A percentile compares a stretch with the other conserved stretches of the same genome.
These are phyloP conservation scores for Julus scanicus DNA, from an alignment of 2,888 invertebrate genomes.

Conservation along the genomic window DNA sequence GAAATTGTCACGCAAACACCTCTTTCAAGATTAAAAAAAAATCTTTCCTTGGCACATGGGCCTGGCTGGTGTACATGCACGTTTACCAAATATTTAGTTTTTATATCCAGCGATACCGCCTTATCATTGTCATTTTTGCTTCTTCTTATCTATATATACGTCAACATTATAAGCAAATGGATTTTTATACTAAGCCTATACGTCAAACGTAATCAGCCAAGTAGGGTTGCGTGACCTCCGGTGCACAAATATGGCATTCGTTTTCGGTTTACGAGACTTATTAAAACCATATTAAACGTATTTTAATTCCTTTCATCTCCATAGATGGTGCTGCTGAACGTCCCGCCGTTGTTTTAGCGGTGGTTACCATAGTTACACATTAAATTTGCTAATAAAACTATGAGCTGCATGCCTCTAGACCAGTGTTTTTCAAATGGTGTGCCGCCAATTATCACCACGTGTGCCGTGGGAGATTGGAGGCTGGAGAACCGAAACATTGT, in stretches of 20 bases:
- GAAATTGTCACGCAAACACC: conserved; percentile 36
- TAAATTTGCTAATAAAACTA: too few species aligned
- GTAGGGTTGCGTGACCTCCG: conserved; percentile 28
- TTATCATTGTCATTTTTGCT: not conserved
- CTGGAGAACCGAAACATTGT: too few species aligned
- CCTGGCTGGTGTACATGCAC: not conserved
- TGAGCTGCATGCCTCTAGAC: too few species aligned
- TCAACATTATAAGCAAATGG: not conserved
- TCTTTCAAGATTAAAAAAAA: not conserved
- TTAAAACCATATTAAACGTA: not conserved
- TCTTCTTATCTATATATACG: not conserved
- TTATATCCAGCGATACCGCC: not conserved
- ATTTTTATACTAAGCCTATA: not conserved
- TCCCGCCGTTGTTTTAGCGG: too few species aligned
- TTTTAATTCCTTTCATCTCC: not conserved
- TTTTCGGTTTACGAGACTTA: not conserved
- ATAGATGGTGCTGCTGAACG: not conserved
- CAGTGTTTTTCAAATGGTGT: too few species aligned
- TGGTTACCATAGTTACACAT: too few species aligned
- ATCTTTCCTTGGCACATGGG: not conserved
- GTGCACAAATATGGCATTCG: not conserved
- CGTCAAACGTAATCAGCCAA: not conserved
- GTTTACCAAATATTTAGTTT: conserved; percentile 12
- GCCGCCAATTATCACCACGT: too few species aligned
- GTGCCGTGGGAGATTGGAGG: too few species aligned